Conservation (phyloP, 2,113 vertebrate species). For the Hydropotes inermis region DNA sequence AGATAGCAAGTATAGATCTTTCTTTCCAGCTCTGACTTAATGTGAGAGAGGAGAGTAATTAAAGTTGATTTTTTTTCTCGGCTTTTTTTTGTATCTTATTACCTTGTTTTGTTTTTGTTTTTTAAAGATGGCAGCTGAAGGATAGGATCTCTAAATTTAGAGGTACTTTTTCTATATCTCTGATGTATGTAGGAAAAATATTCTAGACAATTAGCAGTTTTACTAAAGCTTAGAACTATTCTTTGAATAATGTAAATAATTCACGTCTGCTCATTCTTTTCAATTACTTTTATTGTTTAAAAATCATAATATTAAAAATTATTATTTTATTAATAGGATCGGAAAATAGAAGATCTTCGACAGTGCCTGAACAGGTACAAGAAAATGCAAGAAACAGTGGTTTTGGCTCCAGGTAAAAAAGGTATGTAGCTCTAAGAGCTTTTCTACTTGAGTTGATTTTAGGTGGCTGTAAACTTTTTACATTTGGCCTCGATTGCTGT, state of each 20-base stretch:
- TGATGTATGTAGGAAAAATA: conserved; percentile 27
- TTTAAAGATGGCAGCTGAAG: conserved; percentile 62
- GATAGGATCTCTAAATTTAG: conserved; percentile 60
- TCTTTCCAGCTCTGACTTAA: neutral
- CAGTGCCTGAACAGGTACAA: conserved; percentile 93
- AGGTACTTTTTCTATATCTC: conserved; percentile 50
- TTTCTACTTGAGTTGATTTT: neutral
- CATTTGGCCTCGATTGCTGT: neutral
- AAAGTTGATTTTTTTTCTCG: neutral
- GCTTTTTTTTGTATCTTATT: conserved; percentile 42
- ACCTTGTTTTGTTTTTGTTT: conserved; percentile 46
- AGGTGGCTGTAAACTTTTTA: neutral
- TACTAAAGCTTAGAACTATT: conserved; percentile 45
- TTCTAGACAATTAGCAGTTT: conserved; percentile 42
- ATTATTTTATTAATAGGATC: conserved; percentile 84
- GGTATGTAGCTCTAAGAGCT: conserved; percentile 74
- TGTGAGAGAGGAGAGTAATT: neutral
- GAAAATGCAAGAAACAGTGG: conserved; percentile 95
- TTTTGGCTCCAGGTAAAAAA: conserved; percentile 91
- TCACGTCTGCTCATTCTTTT: conserved; percentile 7
- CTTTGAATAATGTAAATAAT: conserved; percentile 39
- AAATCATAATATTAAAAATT: neutral
- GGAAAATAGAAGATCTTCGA: conserved; percentile 96
- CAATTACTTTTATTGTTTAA: neutral
- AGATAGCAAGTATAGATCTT: neutral